These are phyloP conservation scores for Dasypolia templi DNA, from an alignment of 2,888 invertebrate species.

Conservation along the genomic window DNA sequence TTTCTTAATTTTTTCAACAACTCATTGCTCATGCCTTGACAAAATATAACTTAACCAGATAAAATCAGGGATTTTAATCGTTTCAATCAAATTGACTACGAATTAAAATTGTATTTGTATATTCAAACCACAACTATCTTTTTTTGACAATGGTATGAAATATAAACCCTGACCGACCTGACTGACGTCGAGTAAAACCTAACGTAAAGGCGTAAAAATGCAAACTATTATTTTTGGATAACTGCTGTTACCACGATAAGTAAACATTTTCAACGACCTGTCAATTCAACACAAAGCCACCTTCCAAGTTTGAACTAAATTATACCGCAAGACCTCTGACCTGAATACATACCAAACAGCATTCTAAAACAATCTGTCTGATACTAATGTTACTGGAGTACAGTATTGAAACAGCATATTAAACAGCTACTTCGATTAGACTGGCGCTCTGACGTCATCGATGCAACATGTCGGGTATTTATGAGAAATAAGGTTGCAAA, in stretches of 20 bases:
- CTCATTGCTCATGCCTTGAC: background rate
- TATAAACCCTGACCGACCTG: background rate
- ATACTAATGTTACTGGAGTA: slow-evolving; percentile 33
- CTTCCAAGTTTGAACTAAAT: background rate
- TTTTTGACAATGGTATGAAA: background rate
- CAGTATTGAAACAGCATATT: slow-evolving; percentile 56
- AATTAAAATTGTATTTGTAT: background rate
- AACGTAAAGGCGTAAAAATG: background rate
- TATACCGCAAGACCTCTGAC: slow-evolving; percentile 12
- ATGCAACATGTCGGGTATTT: slow-evolving; percentile 33
- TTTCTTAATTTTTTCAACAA: too few relatives aligned
- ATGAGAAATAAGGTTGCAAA: slow-evolving; percentile 28
- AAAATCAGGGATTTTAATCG: background rate
- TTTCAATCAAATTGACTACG: background rate
- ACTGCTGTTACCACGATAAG: background rate
- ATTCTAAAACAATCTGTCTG: slow-evolving; percentile 30
- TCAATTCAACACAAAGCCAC: background rate
- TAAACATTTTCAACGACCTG: background rate
- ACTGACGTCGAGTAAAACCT: background rate
- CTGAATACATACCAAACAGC: slow-evolving; percentile 19
- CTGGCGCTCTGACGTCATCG: slow-evolving; percentile 42
- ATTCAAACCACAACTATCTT: background rate
- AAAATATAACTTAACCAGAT: background rate
- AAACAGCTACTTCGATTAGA: slow-evolving; percentile 37
- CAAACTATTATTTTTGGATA: too few relatives aligned